Base-by-base conservation (phyloP, 1,140 invertebrate genomes). In the Rhynchophorus ferrugineus region DNA sequence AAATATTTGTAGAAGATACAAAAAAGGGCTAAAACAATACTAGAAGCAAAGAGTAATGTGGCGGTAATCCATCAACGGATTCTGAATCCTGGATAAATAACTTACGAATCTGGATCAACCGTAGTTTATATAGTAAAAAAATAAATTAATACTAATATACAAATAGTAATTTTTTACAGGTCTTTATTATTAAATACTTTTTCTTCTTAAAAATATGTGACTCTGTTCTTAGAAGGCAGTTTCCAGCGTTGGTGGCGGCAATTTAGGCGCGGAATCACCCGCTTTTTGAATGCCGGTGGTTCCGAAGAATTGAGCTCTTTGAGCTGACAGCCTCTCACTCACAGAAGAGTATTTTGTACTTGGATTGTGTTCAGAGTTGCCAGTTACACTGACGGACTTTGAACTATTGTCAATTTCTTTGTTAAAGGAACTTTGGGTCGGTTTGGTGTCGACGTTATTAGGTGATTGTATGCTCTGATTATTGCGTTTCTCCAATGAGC, bases 211-310 rank as follows among this genome's bases (percentile, higher is more conserved):
- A n/a, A n/a, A n/a, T n/a, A n/a, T n/a, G n/a, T n/a, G n/a, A n/a
- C n/a, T n/a, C n/a, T n/a, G n/a, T n/a, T n/a, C n/a, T n/a, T 75
- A 78, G 77, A 78, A 78, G 42, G 77, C 75, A 39, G 77, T 79
- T 71, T 79, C 77, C 63, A 79, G 68, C 17, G 77, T 76, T 35
- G 71, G 71, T 13, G 74, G 74, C n/a, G n/a, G n/a, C 14, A 70
- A 69, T 57, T 57, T 66, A 8, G 57, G 54, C 16, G 41, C 20
- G 18, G 44, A 50, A 33, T 45, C 17, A 29, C 44, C 46, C 56
- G 53, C 49, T 37, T 20, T 52, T 22, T 33, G 49, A 18, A 13
- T 9, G 61, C 62, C 61, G 61, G 58, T 58, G 34, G 17, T 41
- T 50, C 24, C 44, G 43, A 77, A 77, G 61, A 77, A 78, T 62